A percentile compares a stretch with the other conserved stretches of the same genome.
Evolutionary conservation across 1,140 invertebrate species (phyloP).

Genomic region (Tetramorium alpestre): DNA sequence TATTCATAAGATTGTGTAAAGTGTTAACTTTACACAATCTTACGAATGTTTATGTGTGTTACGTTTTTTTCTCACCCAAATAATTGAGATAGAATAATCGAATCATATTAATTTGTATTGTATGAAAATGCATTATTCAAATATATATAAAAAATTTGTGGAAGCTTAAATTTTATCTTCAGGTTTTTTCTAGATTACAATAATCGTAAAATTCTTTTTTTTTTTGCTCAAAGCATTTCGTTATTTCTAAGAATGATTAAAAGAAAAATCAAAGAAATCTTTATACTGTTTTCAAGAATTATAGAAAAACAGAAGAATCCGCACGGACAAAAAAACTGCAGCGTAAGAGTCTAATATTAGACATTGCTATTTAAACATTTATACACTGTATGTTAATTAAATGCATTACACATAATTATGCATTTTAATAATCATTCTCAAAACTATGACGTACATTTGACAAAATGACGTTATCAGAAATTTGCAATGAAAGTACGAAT

Average conservation of each 20-base stretch:
- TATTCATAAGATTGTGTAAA: too few species aligned
- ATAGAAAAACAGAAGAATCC: neutral
- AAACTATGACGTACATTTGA: neutral
- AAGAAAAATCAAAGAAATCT: neutral
- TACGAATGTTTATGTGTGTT: neutral
- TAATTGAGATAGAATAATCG: neutral
- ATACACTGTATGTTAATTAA: neutral
- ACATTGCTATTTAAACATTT: neutral
- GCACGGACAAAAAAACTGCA: neutral
- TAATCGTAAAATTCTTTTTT: neutral
- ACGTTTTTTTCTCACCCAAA: neutral
- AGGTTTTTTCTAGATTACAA: neutral
- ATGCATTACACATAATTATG: neutral
- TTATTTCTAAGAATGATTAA: neutral
- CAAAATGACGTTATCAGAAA: neutral
- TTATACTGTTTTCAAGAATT: neutral
- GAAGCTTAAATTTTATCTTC: neutral
- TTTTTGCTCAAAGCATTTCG: neutral
- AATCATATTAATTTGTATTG: neutral
- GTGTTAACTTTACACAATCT: neutral
- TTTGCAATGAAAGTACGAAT: neutral
- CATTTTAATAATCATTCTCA: neutral
- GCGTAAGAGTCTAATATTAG: neutral
- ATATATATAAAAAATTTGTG: neutral
- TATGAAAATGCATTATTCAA: neutral